Conservation (phyloP, 2,113 vertebrate species). For the Pelecanus crispus region DNA sequence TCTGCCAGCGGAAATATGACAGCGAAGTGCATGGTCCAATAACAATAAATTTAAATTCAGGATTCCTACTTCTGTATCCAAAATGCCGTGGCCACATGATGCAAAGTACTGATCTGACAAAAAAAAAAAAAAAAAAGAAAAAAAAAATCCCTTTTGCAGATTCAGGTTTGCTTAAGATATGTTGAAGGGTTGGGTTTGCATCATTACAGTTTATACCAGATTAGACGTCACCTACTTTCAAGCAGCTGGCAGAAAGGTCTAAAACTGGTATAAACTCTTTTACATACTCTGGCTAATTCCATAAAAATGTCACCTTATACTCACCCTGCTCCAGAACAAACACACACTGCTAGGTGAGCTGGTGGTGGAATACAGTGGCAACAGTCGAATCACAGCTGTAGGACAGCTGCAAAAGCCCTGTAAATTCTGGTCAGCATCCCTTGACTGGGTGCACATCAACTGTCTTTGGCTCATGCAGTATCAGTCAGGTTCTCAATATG, state of each 20-base stretch:
- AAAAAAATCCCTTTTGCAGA: neutral
- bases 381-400: neutral
- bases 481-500: neutral
- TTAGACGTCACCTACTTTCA: neutral
- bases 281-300: neutral
- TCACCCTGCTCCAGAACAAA: neutral
- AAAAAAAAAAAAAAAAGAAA: too few species aligned
- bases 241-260: neutral
- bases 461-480: neutral
- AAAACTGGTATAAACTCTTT: neutral
- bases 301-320: neutral
- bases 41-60: neutral
- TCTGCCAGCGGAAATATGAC: neutral
- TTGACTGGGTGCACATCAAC: neutral
- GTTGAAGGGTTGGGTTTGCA: neutral
- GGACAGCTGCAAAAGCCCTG: neutral
- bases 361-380: neutral
- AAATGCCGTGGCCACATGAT: neutral
- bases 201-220: neutral
- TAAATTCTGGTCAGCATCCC: neutral
- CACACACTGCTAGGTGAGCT: neutral
- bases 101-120: neutral
- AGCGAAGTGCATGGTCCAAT: neutral
- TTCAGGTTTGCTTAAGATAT: neutral
- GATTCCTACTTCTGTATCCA: neutral